Conservation (phyloP, 2,797 vertebrate species). For the Peromyscus aztecus region DNA sequence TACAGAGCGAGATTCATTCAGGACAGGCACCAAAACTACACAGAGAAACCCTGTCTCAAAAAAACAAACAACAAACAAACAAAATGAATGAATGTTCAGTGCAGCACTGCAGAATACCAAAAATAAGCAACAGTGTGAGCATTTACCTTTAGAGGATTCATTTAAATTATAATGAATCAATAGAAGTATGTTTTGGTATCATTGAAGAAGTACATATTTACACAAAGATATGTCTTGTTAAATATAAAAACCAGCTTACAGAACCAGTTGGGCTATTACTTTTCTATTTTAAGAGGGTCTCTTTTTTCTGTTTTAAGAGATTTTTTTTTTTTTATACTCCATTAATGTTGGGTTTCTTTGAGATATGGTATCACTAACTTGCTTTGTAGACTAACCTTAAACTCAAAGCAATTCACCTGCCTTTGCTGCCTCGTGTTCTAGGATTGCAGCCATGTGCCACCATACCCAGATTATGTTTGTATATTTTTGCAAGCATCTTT, state of each 20-base stretch:
- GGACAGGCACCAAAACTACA: no score
- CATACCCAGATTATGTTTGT: neutral
- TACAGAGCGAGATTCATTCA: no score
- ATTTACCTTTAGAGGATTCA: neutral
- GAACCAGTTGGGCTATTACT: neutral
- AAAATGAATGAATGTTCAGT: neutral
- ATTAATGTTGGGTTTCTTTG: neutral
- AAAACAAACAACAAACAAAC: no score
- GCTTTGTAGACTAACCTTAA: neutral
- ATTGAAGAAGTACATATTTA: slow-evolving; percentile 30
- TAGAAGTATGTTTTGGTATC: neutral
- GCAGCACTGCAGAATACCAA: neutral
- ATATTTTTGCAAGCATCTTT: slow-evolving; percentile 21
- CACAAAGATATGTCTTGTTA: neutral
- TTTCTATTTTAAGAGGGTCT: neutral
- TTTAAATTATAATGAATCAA: slow-evolving; percentile 43
- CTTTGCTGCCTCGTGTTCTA: neutral
- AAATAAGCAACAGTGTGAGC: slow-evolving; percentile 28
- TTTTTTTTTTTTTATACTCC: slow-evolving; percentile 40
- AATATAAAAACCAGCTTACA: neutral
- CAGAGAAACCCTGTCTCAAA: no score
- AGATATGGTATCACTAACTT: neutral
- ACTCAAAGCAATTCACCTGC: neutral
- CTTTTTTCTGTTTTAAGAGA: neutral
- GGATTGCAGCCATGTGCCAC: neutral